Percentiles rank a stretch among this genome's conserved stretches.
Conservation (phyloP, 2,113 vertebrate species). For the Pangasianodon hypophthalmus region DNA sequence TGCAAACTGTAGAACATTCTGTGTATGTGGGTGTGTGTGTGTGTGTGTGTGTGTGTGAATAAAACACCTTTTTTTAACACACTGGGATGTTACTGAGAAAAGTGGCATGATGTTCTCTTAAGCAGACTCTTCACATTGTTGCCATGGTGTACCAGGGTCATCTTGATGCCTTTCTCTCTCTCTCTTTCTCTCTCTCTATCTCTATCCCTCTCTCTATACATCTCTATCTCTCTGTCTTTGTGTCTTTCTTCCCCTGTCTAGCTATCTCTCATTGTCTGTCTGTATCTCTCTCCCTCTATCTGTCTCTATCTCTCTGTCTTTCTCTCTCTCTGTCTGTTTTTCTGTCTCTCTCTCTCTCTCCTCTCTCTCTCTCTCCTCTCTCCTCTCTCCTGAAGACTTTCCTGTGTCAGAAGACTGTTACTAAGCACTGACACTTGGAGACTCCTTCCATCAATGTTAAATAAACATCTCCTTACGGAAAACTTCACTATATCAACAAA, state of each 20-base stretch:
- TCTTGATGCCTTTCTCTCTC: background rate
- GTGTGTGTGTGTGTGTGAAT: background rate
- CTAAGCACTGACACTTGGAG: background rate
- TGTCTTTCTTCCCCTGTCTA: no score
- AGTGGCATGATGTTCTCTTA: background rate
- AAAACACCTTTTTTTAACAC: background rate
- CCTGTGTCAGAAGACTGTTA: background rate
- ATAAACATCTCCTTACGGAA: background rate
- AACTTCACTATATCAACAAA: background rate
- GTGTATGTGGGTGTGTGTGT: background rate
- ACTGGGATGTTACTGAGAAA: background rate
- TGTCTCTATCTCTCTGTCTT: background rate
- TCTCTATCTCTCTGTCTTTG: background rate
- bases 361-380: background rate
- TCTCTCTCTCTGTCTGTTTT: background rate
- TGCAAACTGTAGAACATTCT: background rate
- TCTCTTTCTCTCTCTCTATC: background rate
- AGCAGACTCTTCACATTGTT: background rate
- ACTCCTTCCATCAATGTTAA: background rate
- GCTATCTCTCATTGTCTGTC: background rate
- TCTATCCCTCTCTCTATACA: background rate
- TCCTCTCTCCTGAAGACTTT: background rate
- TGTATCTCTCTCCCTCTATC: background rate
- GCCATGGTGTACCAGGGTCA: constrained; percentile 14
- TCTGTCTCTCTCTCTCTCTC: background rate